These are phyloP conservation scores for Drosophila busckii DNA, from an alignment of 1,140 invertebrate species.

Conservation along the genomic window DNA sequence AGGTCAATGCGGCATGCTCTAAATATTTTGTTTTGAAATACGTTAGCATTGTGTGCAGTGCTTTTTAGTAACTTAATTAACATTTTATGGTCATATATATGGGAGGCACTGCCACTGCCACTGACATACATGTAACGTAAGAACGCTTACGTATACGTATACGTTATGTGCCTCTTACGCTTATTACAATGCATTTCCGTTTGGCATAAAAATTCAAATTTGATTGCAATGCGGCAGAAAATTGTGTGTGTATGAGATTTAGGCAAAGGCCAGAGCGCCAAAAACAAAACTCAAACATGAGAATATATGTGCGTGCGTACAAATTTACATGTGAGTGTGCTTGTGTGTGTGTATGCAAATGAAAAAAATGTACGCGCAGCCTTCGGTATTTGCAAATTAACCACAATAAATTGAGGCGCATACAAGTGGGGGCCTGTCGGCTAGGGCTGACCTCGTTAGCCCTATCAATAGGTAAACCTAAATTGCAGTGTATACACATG, in stretches of 20 bases:
- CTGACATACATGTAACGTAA: constrained; percentile 37
- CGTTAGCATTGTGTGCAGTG: neutral
- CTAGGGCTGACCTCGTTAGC: constrained; percentile 34
- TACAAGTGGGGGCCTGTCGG: no score
- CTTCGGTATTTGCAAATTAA: constrained; percentile 68
- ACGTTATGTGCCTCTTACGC: constrained; percentile 8
- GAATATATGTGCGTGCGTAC: neutral
- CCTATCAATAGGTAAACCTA: neutral
- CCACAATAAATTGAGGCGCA: constrained; percentile 51
- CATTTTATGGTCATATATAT: constrained; percentile 33
- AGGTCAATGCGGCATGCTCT: constrained; percentile 23
- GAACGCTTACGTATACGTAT: constrained; percentile 20
- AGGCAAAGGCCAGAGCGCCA: constrained; percentile 54
- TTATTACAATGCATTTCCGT: constrained; percentile 65
- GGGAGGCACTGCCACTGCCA: constrained; percentile 12
- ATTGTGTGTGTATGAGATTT: no score
- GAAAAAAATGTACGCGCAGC: constrained; percentile 32
- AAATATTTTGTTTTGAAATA: constrained; percentile 1
- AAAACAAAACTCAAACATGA: neutral
- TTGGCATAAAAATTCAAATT: constrained; percentile 72
- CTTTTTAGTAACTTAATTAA: constrained; percentile 31
- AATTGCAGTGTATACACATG: neutral
- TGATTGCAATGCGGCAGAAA: constrained; percentile 73
- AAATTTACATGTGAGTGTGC: constrained; percentile 7
- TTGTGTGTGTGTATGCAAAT: neutral